A percentile compares a stretch with the other conserved stretches of the same genome.
These are phyloP conservation scores for Artemia sinica DNA, from an alignment of 2,888 invertebrate genomes.

Conservation along the genomic window DNA sequence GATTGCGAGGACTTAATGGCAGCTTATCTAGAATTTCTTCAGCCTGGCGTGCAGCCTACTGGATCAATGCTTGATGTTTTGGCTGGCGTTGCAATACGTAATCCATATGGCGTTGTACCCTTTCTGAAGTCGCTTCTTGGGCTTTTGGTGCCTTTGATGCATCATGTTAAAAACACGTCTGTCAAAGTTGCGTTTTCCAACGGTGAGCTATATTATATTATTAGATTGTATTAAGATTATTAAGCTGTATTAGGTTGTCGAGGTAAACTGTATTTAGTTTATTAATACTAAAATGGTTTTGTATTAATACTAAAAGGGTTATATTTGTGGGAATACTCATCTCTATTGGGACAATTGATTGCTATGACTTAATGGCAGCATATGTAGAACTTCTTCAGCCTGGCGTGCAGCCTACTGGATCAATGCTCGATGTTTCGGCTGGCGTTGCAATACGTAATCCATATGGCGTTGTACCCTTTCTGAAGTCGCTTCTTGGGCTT, in stretches of 20 bases:
- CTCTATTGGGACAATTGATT: neutral
- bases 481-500: neutral
- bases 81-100: slow-evolving; percentile 2
- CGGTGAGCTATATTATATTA: neutral
- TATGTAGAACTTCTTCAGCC: slow-evolving; percentile 7
- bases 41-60: slow-evolving; percentile 9
- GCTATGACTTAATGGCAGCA: neutral
- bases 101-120: slow-evolving; percentile 1
- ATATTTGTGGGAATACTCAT: neutral
- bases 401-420: neutral
- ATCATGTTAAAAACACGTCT: neutral
- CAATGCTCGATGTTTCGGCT: neutral
- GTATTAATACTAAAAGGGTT: no score
- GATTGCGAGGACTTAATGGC: slow-evolving; percentile 1
- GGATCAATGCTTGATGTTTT: neutral
- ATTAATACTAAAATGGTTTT: no score
- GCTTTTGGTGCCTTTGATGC: slow-evolving; percentile 1
- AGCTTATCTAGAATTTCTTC: slow-evolving; percentile 6
- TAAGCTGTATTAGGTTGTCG: no score
- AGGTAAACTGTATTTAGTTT: no score
- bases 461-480: neutral
- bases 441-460: neutral
- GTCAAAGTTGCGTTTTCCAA: neutral
- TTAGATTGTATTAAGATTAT: no score
- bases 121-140: neutral